Percentiles rank a stretch among this genome's conserved stretches.
These are phyloP conservation scores for Chaetops frenatus DNA, from an alignment of 2,113 vertebrate species.

Conservation along the genomic window DNA sequence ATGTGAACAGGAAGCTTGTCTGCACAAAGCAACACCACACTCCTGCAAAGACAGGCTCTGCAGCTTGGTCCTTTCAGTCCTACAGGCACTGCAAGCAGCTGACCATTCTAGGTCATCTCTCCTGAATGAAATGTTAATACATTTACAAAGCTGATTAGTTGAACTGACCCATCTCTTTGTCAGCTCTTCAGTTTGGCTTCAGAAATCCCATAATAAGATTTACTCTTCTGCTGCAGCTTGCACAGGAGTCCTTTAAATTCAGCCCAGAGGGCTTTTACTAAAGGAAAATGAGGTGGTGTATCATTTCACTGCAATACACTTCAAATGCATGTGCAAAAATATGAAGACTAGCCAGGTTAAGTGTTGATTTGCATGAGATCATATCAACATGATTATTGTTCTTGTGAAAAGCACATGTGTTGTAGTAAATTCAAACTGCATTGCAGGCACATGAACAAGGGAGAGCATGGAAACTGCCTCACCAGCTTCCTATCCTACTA, in stretches of 20 bases:
- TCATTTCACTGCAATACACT: background rate
- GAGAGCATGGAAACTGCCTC: background rate
- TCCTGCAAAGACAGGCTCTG: background rate
- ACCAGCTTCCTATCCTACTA: background rate
- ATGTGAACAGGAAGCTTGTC: background rate
- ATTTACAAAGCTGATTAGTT: slow-evolving; percentile 25
- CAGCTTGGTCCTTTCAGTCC: background rate
- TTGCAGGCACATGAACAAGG: background rate
- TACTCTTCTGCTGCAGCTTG: background rate
- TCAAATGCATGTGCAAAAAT: background rate
- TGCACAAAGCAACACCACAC: background rate
- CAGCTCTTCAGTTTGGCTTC: background rate
- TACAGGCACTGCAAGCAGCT: background rate
- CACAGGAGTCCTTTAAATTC: background rate
- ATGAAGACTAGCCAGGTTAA: background rate
- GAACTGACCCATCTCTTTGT: slow-evolving; percentile 32
- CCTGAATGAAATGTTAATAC: background rate
- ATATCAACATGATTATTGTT: background rate
- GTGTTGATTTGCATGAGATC: background rate
- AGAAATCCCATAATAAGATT: slow-evolving; percentile 44
- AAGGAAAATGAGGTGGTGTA: background rate
- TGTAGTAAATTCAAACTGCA: background rate
- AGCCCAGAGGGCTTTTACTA: background rate
- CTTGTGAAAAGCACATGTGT: background rate
- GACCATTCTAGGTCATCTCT: slow-evolving; percentile 6